Evolutionary conservation across 2,888 invertebrate species (phyloP).

Genomic region (Trichopria drosophilae): DNA sequence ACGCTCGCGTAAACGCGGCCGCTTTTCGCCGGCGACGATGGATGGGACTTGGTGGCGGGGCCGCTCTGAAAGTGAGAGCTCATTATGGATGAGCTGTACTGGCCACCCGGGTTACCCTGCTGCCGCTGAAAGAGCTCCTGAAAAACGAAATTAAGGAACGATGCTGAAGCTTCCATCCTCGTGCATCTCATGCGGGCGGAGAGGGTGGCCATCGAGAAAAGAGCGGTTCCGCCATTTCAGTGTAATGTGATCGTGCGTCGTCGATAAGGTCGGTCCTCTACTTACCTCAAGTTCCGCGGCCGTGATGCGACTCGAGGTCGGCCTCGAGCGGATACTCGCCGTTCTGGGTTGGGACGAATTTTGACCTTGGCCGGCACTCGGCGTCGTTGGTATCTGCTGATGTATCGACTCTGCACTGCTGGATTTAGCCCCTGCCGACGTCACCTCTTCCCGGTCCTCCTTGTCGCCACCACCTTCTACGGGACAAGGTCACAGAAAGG

Average conservation of each 20-base stretch:
- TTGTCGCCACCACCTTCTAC: slow-evolving; percentile 68
- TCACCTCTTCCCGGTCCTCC: slow-evolving; percentile 71
- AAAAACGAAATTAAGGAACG: slow-evolving; percentile 46
- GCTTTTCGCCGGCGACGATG: slow-evolving; percentile 70
- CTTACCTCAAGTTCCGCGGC: slow-evolving; percentile 80
- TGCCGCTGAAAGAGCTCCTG: slow-evolving; percentile 87
- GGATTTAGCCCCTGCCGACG: slow-evolving; percentile 70
- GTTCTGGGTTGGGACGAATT: slow-evolving; percentile 76
- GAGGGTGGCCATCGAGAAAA: too few relatives aligned
- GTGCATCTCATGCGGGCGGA: slow-evolving; percentile 38
- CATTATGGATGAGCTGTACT: slow-evolving; percentile 65
- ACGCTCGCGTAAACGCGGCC: slow-evolving; percentile 86
- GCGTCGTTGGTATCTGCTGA: slow-evolving; percentile 60
- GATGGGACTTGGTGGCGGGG: slow-evolving; percentile 63
- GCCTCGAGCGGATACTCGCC: slow-evolving; percentile 87
- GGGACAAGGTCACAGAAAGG: too few relatives aligned
- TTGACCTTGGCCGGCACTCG: slow-evolving; percentile 57
- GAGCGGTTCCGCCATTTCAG: too few relatives aligned
- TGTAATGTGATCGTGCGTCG: slow-evolving; percentile 31
- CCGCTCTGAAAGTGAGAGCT: slow-evolving; percentile 74
- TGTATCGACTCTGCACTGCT: slow-evolving; percentile 83
- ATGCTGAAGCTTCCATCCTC: slow-evolving; percentile 43
- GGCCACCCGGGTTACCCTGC: slow-evolving; percentile 65
- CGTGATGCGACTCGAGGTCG: slow-evolving; percentile 84
- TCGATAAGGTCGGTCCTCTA: slow-evolving; percentile 23